A percentile compares a stretch with the other conserved stretches of the same genome.
Conservation (phyloP, 2,888 invertebrate species). For the Dynastes grantii region DNA sequence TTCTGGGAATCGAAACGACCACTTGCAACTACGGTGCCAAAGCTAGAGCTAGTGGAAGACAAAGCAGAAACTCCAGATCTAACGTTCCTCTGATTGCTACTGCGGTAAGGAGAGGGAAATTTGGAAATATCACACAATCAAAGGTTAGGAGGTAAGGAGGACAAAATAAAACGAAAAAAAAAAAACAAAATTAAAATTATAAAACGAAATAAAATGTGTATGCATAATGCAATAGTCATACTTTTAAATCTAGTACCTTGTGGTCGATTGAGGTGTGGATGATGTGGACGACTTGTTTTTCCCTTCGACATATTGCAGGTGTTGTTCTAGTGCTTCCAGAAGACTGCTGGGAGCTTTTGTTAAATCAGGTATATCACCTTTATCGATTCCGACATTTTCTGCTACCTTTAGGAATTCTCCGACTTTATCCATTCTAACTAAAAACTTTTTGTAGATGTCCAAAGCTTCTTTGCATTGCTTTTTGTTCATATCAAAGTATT, state of each 20-base stretch:
- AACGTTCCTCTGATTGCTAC: slow-evolving; percentile 90
- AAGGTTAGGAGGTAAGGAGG: slow-evolving; percentile 45
- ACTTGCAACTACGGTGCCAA: slow-evolving; percentile 83
- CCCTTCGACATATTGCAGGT: slow-evolving; percentile 94
- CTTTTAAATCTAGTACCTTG: slow-evolving; percentile 74
- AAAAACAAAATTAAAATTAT: slow-evolving; percentile 49
- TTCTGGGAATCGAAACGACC: slow-evolving; percentile 72
- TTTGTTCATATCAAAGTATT: slow-evolving; percentile 99
- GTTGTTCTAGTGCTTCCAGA: slow-evolving; percentile 96
- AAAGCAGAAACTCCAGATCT: slow-evolving; percentile 91
- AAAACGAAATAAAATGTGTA: slow-evolving; percentile 12
- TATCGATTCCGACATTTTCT: slow-evolving; percentile 96
- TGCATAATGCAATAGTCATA: neutral
- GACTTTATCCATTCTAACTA: slow-evolving; percentile 98
- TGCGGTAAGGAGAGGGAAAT: slow-evolving; percentile 58
- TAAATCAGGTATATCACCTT: slow-evolving; percentile 98
- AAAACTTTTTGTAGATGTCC: slow-evolving; percentile 98
- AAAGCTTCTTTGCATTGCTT: slow-evolving; percentile 98
- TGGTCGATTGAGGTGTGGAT: slow-evolving; percentile 88
- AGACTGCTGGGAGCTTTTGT: slow-evolving; percentile 98
- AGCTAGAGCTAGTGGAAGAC: slow-evolving; percentile 90
- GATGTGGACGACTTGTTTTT: slow-evolving; percentile 86
- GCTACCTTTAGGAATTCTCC: slow-evolving; percentile 96
- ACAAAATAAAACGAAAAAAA: slow-evolving; percentile 56
- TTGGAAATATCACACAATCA: slow-evolving; percentile 50